Evolutionary conservation across 2,797 vertebrate species (phyloP).

Genomic region (Erpetoichthys calabaricus): DNA sequence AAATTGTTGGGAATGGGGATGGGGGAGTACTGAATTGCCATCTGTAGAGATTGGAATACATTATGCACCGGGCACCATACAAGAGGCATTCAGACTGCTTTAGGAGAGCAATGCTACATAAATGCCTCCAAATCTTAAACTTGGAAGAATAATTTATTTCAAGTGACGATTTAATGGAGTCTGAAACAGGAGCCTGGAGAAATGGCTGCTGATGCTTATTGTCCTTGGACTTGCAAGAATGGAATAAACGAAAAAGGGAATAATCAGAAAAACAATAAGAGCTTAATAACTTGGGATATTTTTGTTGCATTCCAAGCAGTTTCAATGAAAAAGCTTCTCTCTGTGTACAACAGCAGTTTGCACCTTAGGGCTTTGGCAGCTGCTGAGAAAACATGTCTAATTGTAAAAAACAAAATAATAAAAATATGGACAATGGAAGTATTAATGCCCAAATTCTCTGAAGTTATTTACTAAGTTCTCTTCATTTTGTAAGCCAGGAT

Average conservation of each 20-base stretch:
- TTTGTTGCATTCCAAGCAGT: background rate
- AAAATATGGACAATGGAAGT: too few species aligned
- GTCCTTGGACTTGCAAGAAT: constrained; percentile 1
- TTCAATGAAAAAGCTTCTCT: background rate
- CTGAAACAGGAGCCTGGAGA: background rate
- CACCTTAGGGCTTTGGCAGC: too few species aligned
- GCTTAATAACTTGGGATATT: background rate
- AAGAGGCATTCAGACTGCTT: background rate
- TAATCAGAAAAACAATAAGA: background rate
- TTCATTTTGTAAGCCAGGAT: too few species aligned
- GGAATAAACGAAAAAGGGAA: background rate
- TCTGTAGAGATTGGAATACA: constrained; percentile 13
- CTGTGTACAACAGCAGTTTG: too few species aligned
- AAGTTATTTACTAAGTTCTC: too few species aligned
- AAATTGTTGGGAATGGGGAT: background rate
- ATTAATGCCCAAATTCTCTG: too few species aligned
- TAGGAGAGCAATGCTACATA: background rate
- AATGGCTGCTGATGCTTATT: background rate
- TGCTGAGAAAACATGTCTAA: too few species aligned
- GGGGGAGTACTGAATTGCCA: constrained; percentile 1
- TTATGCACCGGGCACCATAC: constrained; percentile 7
- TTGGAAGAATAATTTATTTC: constrained; percentile 1
- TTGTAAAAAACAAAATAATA: too few species aligned
- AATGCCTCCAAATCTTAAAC: background rate
- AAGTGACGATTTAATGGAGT: constrained; percentile 5